A percentile compares a stretch with the other conserved stretches of the same genome.
phyloP scores from a whole-genome alignment of 2,888 invertebrate genomes.

The Papilio gigon region DNA sequence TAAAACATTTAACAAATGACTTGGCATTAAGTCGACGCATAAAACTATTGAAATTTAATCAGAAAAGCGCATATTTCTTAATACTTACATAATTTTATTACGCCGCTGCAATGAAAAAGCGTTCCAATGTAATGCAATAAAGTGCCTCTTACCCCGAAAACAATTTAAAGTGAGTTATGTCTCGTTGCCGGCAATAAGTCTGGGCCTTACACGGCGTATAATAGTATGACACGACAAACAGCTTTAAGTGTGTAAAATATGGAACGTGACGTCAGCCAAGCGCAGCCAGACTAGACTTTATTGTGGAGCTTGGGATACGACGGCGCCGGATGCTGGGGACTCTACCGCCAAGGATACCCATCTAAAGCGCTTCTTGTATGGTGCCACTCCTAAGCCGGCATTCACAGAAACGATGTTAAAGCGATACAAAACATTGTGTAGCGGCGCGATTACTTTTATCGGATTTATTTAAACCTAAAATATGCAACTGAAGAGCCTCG shows the following conservation, averaged over 20 bases:
- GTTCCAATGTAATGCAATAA: conserved; percentile 71
- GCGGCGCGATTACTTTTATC: neutral
- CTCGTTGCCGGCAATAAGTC: conserved; percentile 75
- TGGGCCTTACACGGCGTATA: conserved; percentile 79
- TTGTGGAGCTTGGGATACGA: conserved; percentile 65
- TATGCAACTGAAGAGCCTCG: too few relatives aligned
- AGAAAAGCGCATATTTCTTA: conserved; percentile 61
- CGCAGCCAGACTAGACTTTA: conserved; percentile 70
- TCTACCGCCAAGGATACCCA: conserved; percentile 49
- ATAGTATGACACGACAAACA: conserved; percentile 82
- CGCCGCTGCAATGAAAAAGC: conserved; percentile 66
- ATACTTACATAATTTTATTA: conserved; percentile 64
- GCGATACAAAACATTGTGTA: neutral
- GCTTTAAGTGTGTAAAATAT: conserved; percentile 82
- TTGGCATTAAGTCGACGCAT: conserved; percentile 60
- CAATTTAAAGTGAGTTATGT: conserved; percentile 79
- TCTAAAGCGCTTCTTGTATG: conserved; percentile 38
- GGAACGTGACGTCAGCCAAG: conserved; percentile 76
- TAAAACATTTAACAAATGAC: conserved; percentile 51
- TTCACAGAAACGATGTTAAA: conserved; percentile 11
- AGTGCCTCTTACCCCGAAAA: conserved; percentile 69
- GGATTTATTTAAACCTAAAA: neutral
- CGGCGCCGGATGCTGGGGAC: conserved; percentile 66
- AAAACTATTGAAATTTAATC: conserved; percentile 57
- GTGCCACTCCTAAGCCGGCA: conserved; percentile 18